Base-by-base conservation (phyloP, 2,113 vertebrate species). In the Etheostoma cragini region DNA sequence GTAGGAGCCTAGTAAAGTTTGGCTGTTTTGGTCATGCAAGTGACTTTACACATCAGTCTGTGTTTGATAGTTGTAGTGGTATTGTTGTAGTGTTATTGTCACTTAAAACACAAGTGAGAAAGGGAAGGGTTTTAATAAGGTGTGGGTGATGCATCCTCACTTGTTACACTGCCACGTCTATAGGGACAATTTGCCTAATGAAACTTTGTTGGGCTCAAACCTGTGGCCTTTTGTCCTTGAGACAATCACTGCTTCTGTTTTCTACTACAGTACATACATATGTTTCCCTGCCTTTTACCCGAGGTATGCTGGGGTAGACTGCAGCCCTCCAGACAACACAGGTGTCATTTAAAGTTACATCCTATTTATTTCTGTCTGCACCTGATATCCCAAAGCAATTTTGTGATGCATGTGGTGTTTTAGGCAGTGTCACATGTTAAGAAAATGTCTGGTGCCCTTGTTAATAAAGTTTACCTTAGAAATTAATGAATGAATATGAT, bases 1-100 rank as follows among this genome's bases (percentile, higher is more conserved):
- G 84, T n/a, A 79, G 82, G 77, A 81, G 76, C 15, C 65, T 1
- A 19, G 42, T 72, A 33, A 84, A 89, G 84, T 85, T 85, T 64
- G 77, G 76, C 73, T 78, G 70, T 86, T 81, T 81, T 82, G 84
- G 86, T 90, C 86, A 70, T 66, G 75, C 50, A 52, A 63, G 74
- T 80, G 83, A 90, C 84, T 87, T 90, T 50, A 82, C 80, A 79
- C 52, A 85, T 87, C 62, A 66, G 38, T 81, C 64, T 19, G 7
- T 54, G 66, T 67, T 62, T 58, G 47, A 38, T 72, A 78, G 56
- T 74, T 82, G 38, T 60, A 42, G 26, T 45, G 64, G 71, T 80
- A 50, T 45, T 70, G 63, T 47, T 72, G 12, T 6, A 3, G 26
- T 21, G 38, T 68, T 66, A 22, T 10, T 74, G 65, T 80, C 49